These are phyloP conservation scores for Rostratula benghalensis DNA, from an alignment of 2,113 vertebrate species.

Conservation along the genomic window DNA sequence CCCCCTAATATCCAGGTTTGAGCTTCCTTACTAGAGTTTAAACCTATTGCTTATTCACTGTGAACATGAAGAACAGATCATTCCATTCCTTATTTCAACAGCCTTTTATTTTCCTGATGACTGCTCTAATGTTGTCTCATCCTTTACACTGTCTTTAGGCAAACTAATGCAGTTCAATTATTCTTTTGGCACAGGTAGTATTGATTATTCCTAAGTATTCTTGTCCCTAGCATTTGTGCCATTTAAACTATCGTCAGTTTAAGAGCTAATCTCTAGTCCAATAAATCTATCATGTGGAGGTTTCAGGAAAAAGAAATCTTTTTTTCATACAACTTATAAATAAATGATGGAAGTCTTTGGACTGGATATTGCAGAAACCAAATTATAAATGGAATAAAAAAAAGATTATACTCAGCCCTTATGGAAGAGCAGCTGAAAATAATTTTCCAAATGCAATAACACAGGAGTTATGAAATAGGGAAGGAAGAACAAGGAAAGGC, in stretches of 20 bases:
- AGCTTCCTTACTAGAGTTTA: neutral
- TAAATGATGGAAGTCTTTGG: neutral
- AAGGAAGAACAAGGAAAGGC: neutral
- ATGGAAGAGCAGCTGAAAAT: neutral
- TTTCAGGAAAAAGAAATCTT: neutral
- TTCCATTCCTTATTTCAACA: neutral
- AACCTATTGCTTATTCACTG: neutral
- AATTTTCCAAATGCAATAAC: neutral
- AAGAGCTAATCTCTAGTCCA: neutral
- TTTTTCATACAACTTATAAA: neutral
- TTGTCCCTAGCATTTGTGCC: neutral
- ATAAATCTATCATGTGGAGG: neutral
- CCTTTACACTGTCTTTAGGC: slow-evolving; percentile 39
- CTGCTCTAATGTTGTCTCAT: neutral
- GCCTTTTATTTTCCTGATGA: slow-evolving; percentile 38
- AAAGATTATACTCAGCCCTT: neutral
- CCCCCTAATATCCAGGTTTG: neutral
- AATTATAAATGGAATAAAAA: neutral
- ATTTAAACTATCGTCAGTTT: neutral
- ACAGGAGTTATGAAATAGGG: neutral
- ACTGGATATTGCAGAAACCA: neutral
- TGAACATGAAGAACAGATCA: neutral
- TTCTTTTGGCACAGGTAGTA: slow-evolving; percentile 37
- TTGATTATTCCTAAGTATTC: slow-evolving; percentile 45
- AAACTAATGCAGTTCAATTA: slow-evolving; percentile 42